Conservation (phyloP, 2,113 vertebrate species). For the Xyliphius kryptos region DNA sequence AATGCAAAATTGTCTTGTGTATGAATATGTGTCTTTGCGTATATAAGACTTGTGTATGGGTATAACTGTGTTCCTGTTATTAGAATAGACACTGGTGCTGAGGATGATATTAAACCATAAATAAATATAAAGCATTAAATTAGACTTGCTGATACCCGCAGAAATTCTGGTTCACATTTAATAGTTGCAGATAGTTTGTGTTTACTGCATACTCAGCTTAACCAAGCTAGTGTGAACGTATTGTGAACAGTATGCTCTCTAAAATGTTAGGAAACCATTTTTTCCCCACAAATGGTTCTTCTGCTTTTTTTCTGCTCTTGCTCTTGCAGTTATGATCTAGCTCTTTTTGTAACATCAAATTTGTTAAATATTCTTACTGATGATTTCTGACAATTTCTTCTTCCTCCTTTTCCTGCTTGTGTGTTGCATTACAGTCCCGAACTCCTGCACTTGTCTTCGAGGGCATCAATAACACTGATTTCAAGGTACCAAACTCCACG, state of each 20-base stretch:
- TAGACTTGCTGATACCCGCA: no score
- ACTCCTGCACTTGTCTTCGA: conserved; percentile 98
- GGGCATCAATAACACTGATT: conserved; percentile 99
- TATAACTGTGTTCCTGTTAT: no score
- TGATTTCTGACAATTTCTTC: conserved; percentile 9
- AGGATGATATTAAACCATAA: no score
- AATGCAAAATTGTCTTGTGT: no score
- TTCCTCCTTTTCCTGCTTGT: background rate
- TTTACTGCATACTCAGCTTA: no score
- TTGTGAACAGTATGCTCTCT: no score
- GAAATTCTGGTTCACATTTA: no score
- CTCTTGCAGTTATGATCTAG: background rate
- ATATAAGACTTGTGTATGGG: no score
- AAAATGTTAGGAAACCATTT: background rate
- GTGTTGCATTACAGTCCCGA: conserved; percentile 78
- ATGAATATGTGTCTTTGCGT: no score
- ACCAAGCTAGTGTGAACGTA: background rate
- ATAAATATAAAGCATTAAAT: no score
- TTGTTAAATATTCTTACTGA: conserved; percentile 9
- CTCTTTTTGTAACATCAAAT: conserved; percentile 16
- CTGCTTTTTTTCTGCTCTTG: conserved; percentile 3
- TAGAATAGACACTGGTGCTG: no score
- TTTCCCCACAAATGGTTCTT: background rate
- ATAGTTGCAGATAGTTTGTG: no score
- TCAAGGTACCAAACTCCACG: conserved; percentile 76